Conservation (phyloP, 2,797 vertebrate genomes). For the Myotis myotis region DNA sequence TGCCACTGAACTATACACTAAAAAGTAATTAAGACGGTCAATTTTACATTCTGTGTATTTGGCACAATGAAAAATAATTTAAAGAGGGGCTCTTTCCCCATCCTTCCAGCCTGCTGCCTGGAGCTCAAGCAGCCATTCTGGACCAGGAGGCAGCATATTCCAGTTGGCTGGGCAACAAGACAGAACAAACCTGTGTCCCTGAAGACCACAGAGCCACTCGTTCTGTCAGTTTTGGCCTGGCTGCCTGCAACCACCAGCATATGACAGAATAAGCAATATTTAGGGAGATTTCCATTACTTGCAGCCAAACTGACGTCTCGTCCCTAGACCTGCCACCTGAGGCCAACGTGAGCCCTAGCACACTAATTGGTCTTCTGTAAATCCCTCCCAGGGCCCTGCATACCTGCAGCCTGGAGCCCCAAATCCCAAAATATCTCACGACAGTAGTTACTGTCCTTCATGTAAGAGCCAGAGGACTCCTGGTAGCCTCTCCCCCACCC, state of each 20-base stretch:
- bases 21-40: background rate
- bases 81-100: background rate
- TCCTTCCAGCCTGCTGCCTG: background rate
- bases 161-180: background rate
- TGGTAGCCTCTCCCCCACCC: background rate
- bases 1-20: background rate
- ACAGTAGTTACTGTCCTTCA: background rate
- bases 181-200: background rate
- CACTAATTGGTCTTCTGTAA: background rate
- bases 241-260: background rate
- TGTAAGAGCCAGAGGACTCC: background rate
- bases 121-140: background rate
- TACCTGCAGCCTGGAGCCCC: background rate
- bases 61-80: background rate
- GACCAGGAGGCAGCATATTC: background rate
- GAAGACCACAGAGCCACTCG: background rate
- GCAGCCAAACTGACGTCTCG: background rate
- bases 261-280: background rate
- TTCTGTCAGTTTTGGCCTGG: too few relatives aligned
- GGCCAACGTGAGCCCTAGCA: background rate
- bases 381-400: background rate
- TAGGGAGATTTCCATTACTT: background rate
- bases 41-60: background rate
- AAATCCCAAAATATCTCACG: background rate
- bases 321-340: background rate